Conservation (phyloP, 2,113 vertebrate genomes). For the Capra hircus region DNA sequence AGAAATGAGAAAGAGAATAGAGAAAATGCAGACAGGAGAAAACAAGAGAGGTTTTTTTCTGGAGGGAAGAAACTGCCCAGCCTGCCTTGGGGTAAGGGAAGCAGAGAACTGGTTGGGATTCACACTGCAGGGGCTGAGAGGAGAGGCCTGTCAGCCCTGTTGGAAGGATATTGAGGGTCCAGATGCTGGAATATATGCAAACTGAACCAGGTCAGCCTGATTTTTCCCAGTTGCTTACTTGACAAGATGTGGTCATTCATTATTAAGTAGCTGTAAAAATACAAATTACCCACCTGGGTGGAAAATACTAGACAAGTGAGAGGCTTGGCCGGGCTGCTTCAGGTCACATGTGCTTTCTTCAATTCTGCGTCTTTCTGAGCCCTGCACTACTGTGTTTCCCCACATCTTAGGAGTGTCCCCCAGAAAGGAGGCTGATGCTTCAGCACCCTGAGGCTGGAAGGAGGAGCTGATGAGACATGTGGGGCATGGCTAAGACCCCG, state of each 20-base stretch:
- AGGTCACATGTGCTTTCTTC: neutral
- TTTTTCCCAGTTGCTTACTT: neutral
- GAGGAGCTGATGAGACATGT: neutral
- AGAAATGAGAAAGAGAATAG: neutral
- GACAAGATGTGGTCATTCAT: constrained; percentile 17
- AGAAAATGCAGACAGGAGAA: neutral
- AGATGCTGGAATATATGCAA: neutral
- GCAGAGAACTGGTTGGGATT: rapidly evolving
- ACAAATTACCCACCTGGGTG: constrained; percentile 15
- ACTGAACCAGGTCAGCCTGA: neutral
- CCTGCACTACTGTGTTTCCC: neutral
- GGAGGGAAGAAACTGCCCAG: neutral
- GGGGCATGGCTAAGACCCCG: neutral
- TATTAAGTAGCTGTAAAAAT: constrained; percentile 33
- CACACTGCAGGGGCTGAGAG: rapidly evolving
- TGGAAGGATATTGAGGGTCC: neutral
- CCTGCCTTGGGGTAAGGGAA: no score
- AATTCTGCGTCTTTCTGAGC: neutral
- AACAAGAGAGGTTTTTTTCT: neutral
- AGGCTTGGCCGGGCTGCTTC: neutral
- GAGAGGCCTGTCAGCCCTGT: neutral
- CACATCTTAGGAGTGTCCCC: neutral
- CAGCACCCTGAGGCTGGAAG: neutral
- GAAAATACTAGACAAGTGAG: neutral
- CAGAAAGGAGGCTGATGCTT: neutral